phyloP scores from a whole-genome alignment of 1,140 invertebrate genomes.

The Platorchestia sp. region DNA sequence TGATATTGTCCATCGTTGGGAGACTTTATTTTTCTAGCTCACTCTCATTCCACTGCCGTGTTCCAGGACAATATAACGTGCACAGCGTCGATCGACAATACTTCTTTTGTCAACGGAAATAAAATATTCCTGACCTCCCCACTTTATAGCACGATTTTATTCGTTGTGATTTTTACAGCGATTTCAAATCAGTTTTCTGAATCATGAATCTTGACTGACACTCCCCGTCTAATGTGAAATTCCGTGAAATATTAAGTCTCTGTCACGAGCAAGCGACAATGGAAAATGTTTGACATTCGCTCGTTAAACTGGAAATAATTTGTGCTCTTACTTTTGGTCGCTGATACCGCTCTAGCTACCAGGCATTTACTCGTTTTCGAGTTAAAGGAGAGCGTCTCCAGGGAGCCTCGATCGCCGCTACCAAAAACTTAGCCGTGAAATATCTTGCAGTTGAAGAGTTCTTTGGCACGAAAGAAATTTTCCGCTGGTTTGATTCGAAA shows the following conservation, averaged over 20 bases:
- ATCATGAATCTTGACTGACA: background rate
- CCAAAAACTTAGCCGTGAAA: background rate
- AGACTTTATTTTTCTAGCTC: no score
- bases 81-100: no score
- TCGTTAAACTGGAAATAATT: background rate
- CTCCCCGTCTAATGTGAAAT: background rate
- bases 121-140: no score
- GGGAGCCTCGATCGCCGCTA: background rate
- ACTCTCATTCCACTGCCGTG: no score
- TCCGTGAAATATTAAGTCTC: background rate
- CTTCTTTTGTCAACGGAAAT: no score
- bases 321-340: background rate
- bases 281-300: background rate
- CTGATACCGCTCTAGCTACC: background rate
- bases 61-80: no score
- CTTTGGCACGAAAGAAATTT: background rate
- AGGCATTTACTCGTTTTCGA: background rate
- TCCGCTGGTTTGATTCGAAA: background rate
- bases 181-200: background rate
- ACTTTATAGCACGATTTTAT: background rate
- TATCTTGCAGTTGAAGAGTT: background rate
- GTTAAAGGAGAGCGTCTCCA: slow-evolving; percentile 26
- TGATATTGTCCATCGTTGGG: no score
- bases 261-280: background rate
- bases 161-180: background rate